These are phyloP conservation scores for Ambastaia sidthimunki DNA, from an alignment of 2,797 vertebrate genomes.

Conservation along the genomic window DNA sequence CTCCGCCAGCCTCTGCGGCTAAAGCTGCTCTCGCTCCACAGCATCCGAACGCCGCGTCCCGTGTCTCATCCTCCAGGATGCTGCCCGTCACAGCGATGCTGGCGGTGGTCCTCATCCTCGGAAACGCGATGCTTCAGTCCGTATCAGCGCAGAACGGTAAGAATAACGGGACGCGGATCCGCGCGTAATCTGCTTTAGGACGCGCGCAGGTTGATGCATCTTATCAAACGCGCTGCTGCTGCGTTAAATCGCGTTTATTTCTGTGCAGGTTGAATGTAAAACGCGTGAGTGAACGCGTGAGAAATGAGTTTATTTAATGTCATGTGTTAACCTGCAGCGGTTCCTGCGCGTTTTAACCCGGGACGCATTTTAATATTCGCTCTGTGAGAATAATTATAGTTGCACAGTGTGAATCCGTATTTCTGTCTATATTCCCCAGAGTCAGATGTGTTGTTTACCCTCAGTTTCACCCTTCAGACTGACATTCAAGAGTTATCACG, in stretches of 20 bases:
- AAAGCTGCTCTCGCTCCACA: constrained; percentile 49
- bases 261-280: background rate
- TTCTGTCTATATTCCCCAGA: constrained; percentile 1
- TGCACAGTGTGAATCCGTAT: background rate
- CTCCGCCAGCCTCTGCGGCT: constrained; percentile 65
- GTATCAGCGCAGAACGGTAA: constrained; percentile 82
- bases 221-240: constrained; percentile 27
- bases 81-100: constrained; percentile 74
- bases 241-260: constrained; percentile 4
- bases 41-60: constrained; percentile 57
- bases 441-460: constrained; percentile 28
- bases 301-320: background rate
- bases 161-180: constrained; percentile 47
- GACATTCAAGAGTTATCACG: constrained; percentile 16
- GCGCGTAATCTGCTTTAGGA: constrained; percentile 46
- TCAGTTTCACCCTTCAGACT: constrained; percentile 7
- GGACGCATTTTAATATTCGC: background rate
- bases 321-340: background rate
- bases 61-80: constrained; percentile 64
- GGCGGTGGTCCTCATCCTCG: constrained; percentile 71
- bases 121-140: constrained; percentile 75
- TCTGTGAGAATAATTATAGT: background rate
- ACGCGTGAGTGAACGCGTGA: background rate
- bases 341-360: background rate
- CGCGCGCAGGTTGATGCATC: constrained; percentile 29